These are phyloP conservation scores for Charaxes varanes DNA, from an alignment of 1,140 invertebrate genomes.

Conservation along the genomic window DNA sequence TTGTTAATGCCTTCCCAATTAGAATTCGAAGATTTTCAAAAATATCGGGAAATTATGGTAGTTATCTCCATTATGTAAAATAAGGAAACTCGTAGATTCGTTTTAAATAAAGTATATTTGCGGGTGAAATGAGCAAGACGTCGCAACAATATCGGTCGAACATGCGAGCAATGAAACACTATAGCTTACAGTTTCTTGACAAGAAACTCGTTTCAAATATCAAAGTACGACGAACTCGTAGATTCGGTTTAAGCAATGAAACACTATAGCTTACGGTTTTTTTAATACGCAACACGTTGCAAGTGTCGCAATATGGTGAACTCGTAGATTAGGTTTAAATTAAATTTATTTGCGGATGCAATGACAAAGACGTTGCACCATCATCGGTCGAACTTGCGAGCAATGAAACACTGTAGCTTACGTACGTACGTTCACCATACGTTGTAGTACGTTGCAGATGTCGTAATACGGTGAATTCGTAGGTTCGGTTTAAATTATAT, in stretches of 20 bases:
- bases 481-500: background rate
- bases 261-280: constrained; percentile 6
- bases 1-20: constrained; percentile 4
- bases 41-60: too few species aligned
- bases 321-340: constrained; percentile 22
- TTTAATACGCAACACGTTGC: constrained; percentile 28
- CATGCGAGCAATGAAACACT: constrained; percentile 10
- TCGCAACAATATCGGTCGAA: too few species aligned
- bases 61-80: too few species aligned
- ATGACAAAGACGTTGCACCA: background rate
- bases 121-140: too few species aligned
- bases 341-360: background rate
- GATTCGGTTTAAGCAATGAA: constrained; percentile 23
- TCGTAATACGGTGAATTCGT: constrained; percentile 16
- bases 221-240: constrained; percentile 26
- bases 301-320: constrained; percentile 35
- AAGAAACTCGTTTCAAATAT: constrained; percentile 31
- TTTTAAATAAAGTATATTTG: too few species aligned
- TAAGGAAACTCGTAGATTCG: too few species aligned
- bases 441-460: constrained; percentile 29
- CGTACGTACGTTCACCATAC: constrained; percentile 25
- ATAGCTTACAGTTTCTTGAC: constrained; percentile 17
- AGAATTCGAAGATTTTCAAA: too few species aligned
- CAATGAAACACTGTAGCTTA: constrained; percentile 10
- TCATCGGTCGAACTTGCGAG: constrained; percentile 2